Base-by-base conservation (phyloP, 2,113 vertebrate species). In the Rhineura floridana region DNA sequence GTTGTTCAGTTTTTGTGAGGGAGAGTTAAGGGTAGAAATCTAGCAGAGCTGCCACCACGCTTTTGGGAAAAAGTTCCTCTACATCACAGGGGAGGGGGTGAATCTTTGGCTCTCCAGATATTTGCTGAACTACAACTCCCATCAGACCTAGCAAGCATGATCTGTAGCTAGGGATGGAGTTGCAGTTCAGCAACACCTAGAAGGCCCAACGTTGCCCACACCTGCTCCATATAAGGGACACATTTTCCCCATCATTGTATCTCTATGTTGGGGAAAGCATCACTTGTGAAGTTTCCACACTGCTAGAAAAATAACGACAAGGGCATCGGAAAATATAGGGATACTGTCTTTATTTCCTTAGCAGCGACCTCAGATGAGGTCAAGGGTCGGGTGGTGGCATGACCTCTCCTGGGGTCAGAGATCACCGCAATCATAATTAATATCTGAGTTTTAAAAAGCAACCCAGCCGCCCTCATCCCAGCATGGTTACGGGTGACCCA, bases 401-500 rank as follows among this genome's bases (percentile, higher is more conserved):
- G 48, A 25, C 33, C 78, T 39, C 52, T 28, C 19, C 67, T 42
- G 19, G 2, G 23, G 88, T 84, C 91, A 85, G 69, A 88, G 62
- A 87, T 42, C 89, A 87, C 89, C 85, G 78, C 48, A 70, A 10
- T 13, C 2, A 5, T 25, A n/a, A n/a, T n/a, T n/a, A n/a, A n/a
- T n/a, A n/a, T n/a, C n/a, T n/a, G n/a, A n/a, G n/a, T n/a, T n/a
- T n/a, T n/a, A n/a, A 93, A 72, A 13, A 30, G n/a, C 44, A 4
- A 13, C 50, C 50, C 0, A 3, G 10, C 23, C 44, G 19, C 55
- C 73, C 2, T 1, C 33, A 4, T 2, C 46, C n/a, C 30, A 25
- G 52, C 21, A 63, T 3, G 50, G 46, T 9, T 17, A 9, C 48
- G 10, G 70, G 15, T 33, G 17, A 30, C 52, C 4, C 81, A 10